phyloP scores from a whole-genome alignment of 1,140 invertebrate species.

The Heterodera schachtii region DNA sequence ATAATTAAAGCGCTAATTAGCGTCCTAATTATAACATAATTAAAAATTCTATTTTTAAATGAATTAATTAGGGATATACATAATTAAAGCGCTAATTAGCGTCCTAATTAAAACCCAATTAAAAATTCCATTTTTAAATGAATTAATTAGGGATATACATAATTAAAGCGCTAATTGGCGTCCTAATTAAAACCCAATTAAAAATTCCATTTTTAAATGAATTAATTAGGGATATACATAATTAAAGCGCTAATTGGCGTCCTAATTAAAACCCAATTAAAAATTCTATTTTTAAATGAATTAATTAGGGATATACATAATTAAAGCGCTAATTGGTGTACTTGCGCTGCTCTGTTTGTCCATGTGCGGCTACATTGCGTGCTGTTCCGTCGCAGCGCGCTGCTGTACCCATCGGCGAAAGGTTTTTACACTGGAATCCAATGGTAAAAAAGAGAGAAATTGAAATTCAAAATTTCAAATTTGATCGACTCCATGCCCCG shows the following conservation, averaged over 20 bases:
- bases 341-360: slow-evolving; percentile 20
- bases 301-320: neutral
- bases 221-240: no score
- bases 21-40: no score
- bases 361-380: slow-evolving; percentile 10
- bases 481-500: no score
- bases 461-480: no score
- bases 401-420: neutral
- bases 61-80: slow-evolving; percentile 14
- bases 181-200: no score
- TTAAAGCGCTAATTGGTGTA: slow-evolving; percentile 35
- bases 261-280: no score
- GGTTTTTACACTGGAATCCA: neutral
- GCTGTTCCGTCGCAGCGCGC: neutral
- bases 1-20: slow-evolving; percentile 33
- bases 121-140: neutral
- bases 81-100: slow-evolving; percentile 32
- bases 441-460: neutral
- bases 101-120: neutral
- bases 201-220: no score
- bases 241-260: no score
- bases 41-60: neutral
- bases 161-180: neutral
- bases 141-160: no score
- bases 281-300: neutral